These are phyloP conservation scores for Peromyscus eremicus DNA, from an alignment of 2,797 vertebrate genomes.

Conservation along the genomic window DNA sequence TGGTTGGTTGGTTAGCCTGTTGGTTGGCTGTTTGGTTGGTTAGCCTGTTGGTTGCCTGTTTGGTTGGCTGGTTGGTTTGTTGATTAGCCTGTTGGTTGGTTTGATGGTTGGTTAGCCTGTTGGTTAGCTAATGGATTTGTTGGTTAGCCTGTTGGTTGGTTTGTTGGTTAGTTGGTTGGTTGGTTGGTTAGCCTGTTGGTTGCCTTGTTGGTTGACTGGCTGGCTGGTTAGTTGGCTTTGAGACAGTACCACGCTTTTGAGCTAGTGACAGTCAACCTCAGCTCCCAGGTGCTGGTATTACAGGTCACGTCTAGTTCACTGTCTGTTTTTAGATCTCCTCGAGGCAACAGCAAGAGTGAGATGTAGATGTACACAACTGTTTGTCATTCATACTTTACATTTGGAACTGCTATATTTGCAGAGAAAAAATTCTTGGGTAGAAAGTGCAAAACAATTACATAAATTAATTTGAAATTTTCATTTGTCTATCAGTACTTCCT, in stretches of 20 bases:
- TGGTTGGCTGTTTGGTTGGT: not conserved
- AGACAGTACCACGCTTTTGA: not conserved
- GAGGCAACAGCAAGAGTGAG: not conserved
- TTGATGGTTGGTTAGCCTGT: not conserved
- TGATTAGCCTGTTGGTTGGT: not conserved
- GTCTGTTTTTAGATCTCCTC: not conserved
- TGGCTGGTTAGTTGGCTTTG: not conserved
- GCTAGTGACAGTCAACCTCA: not conserved
- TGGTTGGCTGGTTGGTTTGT: not conserved
- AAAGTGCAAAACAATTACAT: not conserved
- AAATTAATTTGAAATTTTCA: slow-evolving; percentile 34
- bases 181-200: not conserved
- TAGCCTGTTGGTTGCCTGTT: not conserved
- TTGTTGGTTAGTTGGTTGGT: not conserved
- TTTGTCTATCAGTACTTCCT: not conserved
- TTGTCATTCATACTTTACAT: not conserved
- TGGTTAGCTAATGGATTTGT: not conserved
- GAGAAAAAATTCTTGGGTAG: not conserved
- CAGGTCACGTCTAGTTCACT: not conserved
- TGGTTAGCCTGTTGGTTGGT: not conserved
- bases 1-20: fast-evolving
- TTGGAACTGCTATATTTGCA: not conserved
- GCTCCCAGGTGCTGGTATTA: not conserved
- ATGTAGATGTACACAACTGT: not conserved
- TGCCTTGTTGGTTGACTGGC: not conserved